phyloP scores from a whole-genome alignment of 2,888 invertebrate genomes.

The Palloptera scutellata region DNA sequence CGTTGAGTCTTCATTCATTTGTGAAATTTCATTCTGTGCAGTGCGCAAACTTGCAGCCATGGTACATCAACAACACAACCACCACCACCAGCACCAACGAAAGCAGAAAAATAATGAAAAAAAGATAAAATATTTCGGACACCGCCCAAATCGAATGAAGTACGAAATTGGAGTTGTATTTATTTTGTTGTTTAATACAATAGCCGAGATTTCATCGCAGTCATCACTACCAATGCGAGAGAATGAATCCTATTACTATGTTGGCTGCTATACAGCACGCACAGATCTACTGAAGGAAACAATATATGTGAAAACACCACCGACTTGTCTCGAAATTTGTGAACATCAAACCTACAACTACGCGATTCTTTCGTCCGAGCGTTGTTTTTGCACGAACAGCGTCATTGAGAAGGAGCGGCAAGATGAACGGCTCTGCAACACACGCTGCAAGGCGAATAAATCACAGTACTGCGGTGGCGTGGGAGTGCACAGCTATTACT shows the following conservation, averaged over 20 bases:
- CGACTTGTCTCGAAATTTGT: conserved; percentile 60
- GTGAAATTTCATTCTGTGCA: conserved; percentile 4
- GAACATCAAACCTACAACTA: conserved; percentile 55
- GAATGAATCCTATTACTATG: conserved; percentile 52
- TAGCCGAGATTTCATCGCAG: conserved; percentile 8
- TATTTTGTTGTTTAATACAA: conserved; percentile 18
- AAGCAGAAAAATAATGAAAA: conserved; percentile 30
- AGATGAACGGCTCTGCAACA: conserved; percentile 66
- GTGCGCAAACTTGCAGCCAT: conserved; percentile 10
- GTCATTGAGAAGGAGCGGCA: conserved; percentile 57
- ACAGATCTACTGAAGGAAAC: conserved; percentile 56
- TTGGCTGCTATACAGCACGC: conserved; percentile 59
- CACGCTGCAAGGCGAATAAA: conserved; percentile 70
- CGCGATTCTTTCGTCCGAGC: conserved; percentile 56
- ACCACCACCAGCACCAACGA: background rate
- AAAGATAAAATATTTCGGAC: conserved; percentile 42
- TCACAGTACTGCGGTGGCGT: conserved; percentile 74
- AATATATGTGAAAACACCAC: conserved; percentile 56
- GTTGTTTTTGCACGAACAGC: conserved; percentile 56
- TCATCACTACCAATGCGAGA: conserved; percentile 11
- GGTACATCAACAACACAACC: conserved; percentile 35
- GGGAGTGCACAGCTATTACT: conserved; percentile 73
- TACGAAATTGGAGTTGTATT: background rate
- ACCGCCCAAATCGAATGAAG: conserved; percentile 44
- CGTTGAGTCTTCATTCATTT: conserved; percentile 12